phyloP scores from a whole-genome alignment of 2,113 vertebrate genomes.

The Ochotona curzoniae region DNA sequence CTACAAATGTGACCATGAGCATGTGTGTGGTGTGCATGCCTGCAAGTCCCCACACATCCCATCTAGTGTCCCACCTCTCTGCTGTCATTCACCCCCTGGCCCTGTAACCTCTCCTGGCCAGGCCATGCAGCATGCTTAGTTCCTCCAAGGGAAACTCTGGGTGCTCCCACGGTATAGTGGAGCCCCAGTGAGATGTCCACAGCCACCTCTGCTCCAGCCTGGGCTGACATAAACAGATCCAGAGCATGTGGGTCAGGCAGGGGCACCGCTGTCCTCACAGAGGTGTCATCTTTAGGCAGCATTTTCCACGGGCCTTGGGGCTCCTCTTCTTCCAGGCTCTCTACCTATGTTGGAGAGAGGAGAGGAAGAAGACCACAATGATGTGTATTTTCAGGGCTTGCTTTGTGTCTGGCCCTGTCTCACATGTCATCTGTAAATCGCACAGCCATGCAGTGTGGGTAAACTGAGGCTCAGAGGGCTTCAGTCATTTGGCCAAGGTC shows the following conservation, averaged over 20 bases:
- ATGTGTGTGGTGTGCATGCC: background rate
- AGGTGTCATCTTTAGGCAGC: background rate
- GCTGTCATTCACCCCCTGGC: background rate
- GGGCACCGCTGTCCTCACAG: background rate
- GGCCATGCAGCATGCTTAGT: background rate
- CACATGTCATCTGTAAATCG: conserved; percentile 15
- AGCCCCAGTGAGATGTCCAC: background rate
- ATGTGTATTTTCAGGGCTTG: background rate
- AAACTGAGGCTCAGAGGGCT: conserved; percentile 23
- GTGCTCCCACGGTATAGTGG: background rate
- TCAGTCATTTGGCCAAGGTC: background rate
- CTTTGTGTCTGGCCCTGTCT: background rate
- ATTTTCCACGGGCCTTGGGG: background rate
- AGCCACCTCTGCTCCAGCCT: background rate
- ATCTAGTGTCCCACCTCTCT: background rate
- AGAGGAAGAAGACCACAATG: background rate
- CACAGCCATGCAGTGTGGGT: background rate
- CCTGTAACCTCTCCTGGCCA: background rate
- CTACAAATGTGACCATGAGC: background rate
- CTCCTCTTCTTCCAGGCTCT: background rate
- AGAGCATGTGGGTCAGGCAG: background rate
- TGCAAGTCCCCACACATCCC: background rate
- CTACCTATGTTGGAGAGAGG: background rate
- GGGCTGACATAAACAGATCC: background rate
- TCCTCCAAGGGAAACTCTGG: background rate